A percentile compares a stretch with the other conserved stretches of the same genome.
Evolutionary conservation across 2,888 invertebrate species (phyloP).

Genomic region (Euplexia lucipara): DNA sequence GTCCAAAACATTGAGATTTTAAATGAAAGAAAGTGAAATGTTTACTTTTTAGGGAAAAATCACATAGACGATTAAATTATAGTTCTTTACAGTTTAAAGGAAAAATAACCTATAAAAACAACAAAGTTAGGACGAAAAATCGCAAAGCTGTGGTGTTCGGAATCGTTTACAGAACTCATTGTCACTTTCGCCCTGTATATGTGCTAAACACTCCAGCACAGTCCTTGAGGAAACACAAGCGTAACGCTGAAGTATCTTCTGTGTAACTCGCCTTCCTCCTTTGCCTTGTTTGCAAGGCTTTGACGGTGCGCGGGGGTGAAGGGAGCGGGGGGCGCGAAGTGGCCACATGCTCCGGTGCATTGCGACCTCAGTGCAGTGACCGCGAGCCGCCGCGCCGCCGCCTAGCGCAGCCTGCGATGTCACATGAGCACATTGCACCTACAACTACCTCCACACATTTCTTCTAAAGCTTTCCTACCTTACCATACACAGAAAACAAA

Average conservation of each 20-base stretch:
- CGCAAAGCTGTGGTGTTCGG: too few species aligned
- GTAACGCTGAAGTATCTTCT: too few species aligned
- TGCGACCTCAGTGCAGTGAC: slow-evolving; percentile 87
- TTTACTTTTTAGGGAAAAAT: too few species aligned
- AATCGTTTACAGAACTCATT: too few species aligned
- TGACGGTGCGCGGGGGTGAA: slow-evolving; percentile 42
- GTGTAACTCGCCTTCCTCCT: slow-evolving; percentile 56
- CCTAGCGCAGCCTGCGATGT: slow-evolving; percentile 70
- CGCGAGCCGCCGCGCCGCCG: slow-evolving; percentile 68
- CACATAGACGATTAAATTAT: too few species aligned
- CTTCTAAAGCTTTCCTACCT: slow-evolving; percentile 19
- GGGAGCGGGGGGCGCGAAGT: slow-evolving; percentile 64
- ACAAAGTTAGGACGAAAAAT: too few species aligned
- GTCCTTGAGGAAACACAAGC: background rate
- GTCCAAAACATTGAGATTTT: too few species aligned
- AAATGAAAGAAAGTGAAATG: too few species aligned
- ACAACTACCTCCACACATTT: slow-evolving; percentile 22
- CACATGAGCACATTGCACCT: slow-evolving; percentile 65
- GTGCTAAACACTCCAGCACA: background rate
- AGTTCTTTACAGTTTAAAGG: too few species aligned
- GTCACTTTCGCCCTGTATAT: too few species aligned
- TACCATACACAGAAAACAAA: background rate
- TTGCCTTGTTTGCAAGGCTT: slow-evolving; percentile 67
- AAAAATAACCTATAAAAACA: too few species aligned
- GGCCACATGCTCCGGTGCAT: slow-evolving; percentile 83